Conservation (phyloP, 2,113 vertebrate genomes). For the Antechinus flavipes region DNA sequence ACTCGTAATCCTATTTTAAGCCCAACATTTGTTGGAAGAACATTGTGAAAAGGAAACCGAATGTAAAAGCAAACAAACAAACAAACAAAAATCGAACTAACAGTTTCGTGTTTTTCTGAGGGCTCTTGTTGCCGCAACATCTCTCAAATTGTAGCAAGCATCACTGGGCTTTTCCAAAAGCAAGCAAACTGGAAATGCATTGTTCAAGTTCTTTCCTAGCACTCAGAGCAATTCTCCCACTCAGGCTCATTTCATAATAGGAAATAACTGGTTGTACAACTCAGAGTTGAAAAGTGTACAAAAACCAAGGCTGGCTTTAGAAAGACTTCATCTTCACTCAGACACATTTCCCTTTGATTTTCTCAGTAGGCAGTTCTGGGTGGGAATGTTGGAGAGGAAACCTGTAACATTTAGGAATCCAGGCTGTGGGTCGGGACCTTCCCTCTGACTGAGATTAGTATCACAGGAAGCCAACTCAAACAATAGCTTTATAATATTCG, state of each 20-base stretch:
- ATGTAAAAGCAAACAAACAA: not conserved
- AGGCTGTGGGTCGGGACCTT: conserved; percentile 82
- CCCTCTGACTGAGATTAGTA: conserved; percentile 83
- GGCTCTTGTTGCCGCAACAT: not conserved
- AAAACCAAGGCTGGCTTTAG: conserved; percentile 84
- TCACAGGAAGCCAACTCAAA: conserved; percentile 88
- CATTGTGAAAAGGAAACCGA: not conserved
- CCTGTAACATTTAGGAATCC: conserved; percentile 83
- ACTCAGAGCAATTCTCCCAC: conserved; percentile 28
- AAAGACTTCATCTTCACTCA: conserved; percentile 85
- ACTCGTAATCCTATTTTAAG: not conserved
- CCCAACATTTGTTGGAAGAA: conserved; percentile 10
- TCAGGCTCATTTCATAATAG: conserved; percentile 78
- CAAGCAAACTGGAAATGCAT: conserved; percentile 31
- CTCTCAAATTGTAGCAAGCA: not conserved
- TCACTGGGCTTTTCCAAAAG: conserved; percentile 6
- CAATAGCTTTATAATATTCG: conserved; percentile 87
- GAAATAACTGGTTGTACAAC: conserved; percentile 84
- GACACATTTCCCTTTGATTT: conserved; percentile 88
- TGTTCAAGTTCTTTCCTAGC: conserved; percentile 43
- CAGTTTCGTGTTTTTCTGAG: not conserved
- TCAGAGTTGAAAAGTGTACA: conserved; percentile 87
- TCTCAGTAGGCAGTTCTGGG: conserved; percentile 88
- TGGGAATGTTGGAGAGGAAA: conserved; percentile 89
- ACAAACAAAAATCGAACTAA: not conserved